Conservation (phyloP, 2,888 invertebrate genomes). For the Ennomos quercinarius region DNA sequence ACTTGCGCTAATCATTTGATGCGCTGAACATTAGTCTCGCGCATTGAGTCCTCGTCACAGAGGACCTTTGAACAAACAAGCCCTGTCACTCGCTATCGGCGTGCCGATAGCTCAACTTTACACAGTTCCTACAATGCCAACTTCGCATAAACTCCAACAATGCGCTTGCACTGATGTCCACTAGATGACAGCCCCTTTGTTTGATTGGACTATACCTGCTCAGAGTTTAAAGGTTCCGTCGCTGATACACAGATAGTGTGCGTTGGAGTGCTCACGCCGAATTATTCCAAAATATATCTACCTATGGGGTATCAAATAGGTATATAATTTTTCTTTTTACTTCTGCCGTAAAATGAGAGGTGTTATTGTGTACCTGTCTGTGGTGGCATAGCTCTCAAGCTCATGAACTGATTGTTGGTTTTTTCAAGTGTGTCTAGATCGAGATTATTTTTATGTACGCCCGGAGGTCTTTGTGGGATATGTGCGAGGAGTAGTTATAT, state of each 20-base stretch:
- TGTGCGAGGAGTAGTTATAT: too few relatives aligned
- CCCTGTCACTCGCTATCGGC: constrained; percentile 67
- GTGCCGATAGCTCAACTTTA: constrained; percentile 78
- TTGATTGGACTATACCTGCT: constrained; percentile 16
- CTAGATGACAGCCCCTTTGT: constrained; percentile 60
- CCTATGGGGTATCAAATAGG: too few relatives aligned
- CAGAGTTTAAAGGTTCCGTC: constrained; percentile 17
- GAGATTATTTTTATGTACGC: too few relatives aligned
- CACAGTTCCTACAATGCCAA: constrained; percentile 70
- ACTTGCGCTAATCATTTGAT: constrained; percentile 41
- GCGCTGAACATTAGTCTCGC: constrained; percentile 47
- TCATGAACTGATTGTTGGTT: too few relatives aligned
- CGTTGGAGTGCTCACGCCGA: too few relatives aligned
- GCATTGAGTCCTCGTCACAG: constrained; percentile 52
- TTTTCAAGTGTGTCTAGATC: too few relatives aligned
- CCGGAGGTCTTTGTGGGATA: not conserved
- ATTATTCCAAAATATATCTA: too few relatives aligned
- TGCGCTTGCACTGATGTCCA: constrained; percentile 65
- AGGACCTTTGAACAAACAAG: constrained; percentile 71
- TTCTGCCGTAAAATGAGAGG: too few relatives aligned
- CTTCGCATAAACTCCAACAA: constrained; percentile 73
- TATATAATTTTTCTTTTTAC: too few relatives aligned
- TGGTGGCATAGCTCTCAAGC: too few relatives aligned
- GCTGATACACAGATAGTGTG: not conserved
- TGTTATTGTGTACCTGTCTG: too few relatives aligned